Base-by-base conservation (phyloP, 2,797 vertebrate species). In the Catostomus latipinnis region DNA sequence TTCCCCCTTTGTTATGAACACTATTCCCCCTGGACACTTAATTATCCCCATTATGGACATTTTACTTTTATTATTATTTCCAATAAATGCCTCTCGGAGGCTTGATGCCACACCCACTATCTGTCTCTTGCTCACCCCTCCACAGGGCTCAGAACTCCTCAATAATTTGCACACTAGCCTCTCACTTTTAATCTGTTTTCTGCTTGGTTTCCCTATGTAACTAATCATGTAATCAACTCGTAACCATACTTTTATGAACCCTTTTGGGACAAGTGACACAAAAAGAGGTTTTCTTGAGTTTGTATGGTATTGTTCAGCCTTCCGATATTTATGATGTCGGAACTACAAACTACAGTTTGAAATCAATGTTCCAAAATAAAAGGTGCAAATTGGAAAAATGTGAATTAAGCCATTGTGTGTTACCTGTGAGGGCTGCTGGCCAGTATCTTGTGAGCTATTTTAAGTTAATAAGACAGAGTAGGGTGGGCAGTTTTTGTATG, bases 251-350 rank as follows among this genome's bases (percentile, higher is more conserved):
- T 62, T 77, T 49, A 46, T 61, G 22, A n/a, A 69, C n/a, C 45
- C 46, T 56, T 18, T 53, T 67, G 49, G 75, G 62, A 82, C 67
- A 66, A 70, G 68, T 8, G 56, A 71, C 53, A 82, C 71, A 68
- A 58, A 22, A 68, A 58, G 34, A 72, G 12, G 34, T 48, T 45
- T 49, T 48, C 53, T 69, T 71, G 76, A 60, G 68, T 72, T 46
- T 43, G 54, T 73, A 46, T 60, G 57, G 5, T 14, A 48, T 49
- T 52, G 53, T 71, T 57, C 16, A 14, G 43, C n/a, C n/a, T 72
- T 58, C 14, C n/a, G 14, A 16, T 72, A 58, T 34, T 48, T n/a
- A 5, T 58, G 22, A 8, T 8, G 5, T 5, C 10, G 9, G 66
- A 54, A 18, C 16, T 18, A 18, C 16, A 66, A 48, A 9, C 6